Evolutionary conservation across 2,888 invertebrate genomes (phyloP), one percentile per base, ranked within the genome.

Genomic region (Apodemia hepburni): DNA sequence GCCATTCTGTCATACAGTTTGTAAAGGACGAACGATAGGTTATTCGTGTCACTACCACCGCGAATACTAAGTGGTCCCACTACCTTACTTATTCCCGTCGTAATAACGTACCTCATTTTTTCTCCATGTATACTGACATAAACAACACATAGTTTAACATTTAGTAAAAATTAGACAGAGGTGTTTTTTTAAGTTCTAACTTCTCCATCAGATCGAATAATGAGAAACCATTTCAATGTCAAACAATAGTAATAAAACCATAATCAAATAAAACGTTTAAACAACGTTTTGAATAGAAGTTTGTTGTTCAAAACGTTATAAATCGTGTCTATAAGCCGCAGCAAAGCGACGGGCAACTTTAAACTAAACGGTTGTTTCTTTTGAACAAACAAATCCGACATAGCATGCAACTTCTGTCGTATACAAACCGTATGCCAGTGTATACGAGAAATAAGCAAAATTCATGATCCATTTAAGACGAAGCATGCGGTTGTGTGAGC

Each of bases 381-480:
- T 57, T 22, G 54, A 54, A 54, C 54, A 54, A 54, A 54, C 54
- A 54, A 54, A 54, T 54, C 54, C 54, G 54, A 29, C 27, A 22
- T 22, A 51, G 22, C 54, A 57, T 57, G 54, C 54, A 57, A 57
- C 54, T 54, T 27, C 54, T 57, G 29, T 29, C 54, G 27, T 57
- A 57, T 29, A 29, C 54, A 57, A 57, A 27, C 54, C 54, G 29
- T 57, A 57, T 57, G 54, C 54, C 54, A 57, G 54, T 61, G 27
- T 42, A 29, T 33, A 47, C 61, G 18, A 29, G 58, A 45, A 54
- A 29, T 61, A 58, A 45, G 27, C 60, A 45, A 60, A 45, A 47
- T 58, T 61, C 58, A 35, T 47, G 61, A 58, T 58, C 61, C 61
- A 58, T 61, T 61, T 57, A 57, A 57, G 54, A 57, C 54, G 45